Evolutionary conservation across 2,113 vertebrate genomes (phyloP).

Genomic region (Lycocorax pyrrhopterus): DNA sequence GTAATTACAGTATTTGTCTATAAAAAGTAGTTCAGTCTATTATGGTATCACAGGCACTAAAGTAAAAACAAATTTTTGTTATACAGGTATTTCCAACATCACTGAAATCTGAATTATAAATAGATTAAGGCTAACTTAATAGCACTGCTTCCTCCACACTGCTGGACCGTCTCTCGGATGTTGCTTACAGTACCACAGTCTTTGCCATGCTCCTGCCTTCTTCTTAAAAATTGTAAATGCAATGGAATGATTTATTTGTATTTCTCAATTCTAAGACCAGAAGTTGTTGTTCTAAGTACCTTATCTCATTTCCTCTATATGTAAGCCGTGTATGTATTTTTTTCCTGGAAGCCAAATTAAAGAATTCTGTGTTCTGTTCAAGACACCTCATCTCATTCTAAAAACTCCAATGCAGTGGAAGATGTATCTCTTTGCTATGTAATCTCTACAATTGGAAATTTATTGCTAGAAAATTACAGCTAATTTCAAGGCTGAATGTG

Average conservation of each 20-base stretch:
- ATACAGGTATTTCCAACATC: not conserved
- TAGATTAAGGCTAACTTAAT: not conserved
- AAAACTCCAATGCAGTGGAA: not conserved
- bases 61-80: not conserved
- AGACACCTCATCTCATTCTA: not conserved
- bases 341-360: not conserved
- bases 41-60: not conserved
- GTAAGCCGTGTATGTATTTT: not conserved
- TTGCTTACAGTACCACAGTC: not conserved
- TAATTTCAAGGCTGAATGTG: not conserved
- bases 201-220: not conserved
- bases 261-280: not conserved
- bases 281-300: not conserved
- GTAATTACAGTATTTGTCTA: not conserved
- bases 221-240: not conserved
- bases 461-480: not conserved
- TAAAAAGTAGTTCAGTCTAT: not conserved
- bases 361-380: not conserved
- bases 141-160: not conserved
- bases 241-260: not conserved
- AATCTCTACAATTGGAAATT: not conserved
- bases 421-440: fast-evolving
- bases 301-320: not conserved
- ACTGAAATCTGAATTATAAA: not conserved
- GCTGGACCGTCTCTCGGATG: not conserved